These are phyloP conservation scores for Epinotia brunnichana DNA, from an alignment of 2,888 invertebrate genomes.

Conservation along the genomic window DNA sequence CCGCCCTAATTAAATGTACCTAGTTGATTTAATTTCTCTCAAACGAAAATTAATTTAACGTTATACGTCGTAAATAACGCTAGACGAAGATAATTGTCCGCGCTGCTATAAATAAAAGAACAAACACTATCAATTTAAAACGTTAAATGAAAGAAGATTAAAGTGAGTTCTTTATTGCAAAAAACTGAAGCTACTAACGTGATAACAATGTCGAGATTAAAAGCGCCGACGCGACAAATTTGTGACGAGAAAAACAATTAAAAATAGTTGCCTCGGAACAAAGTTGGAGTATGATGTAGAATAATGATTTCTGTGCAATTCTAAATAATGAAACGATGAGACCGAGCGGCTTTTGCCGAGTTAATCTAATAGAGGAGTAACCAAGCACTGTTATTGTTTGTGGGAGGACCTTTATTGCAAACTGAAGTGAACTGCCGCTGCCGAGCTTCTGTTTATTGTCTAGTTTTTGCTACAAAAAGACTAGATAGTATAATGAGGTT, in stretches of 20 bases:
- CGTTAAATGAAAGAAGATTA: slow-evolving; percentile 26
- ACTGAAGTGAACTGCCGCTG: slow-evolving; percentile 25
- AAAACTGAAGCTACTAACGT: slow-evolving; percentile 25
- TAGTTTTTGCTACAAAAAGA: slow-evolving; percentile 30
- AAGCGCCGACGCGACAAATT: slow-evolving; percentile 17
- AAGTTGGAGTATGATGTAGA: slow-evolving; percentile 29
- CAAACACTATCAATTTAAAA: slow-evolving; percentile 5
- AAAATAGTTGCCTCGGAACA: slow-evolving; percentile 27
- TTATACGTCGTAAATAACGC: slow-evolving; percentile 12
- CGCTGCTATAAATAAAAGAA: slow-evolving; percentile 5
- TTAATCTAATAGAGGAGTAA: slow-evolving; percentile 65
- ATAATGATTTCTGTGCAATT: slow-evolving; percentile 45
- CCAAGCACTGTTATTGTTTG: slow-evolving; percentile 49
- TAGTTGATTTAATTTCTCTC: slow-evolving; percentile 43
- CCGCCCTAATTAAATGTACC: slow-evolving; percentile 39
- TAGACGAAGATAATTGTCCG: slow-evolving; percentile 1
- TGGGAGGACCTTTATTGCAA: slow-evolving; percentile 37
- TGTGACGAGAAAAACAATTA: slow-evolving; percentile 31
- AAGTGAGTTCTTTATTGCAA: slow-evolving; percentile 20
- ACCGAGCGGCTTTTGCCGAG: slow-evolving; percentile 65
- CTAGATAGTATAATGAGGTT: slow-evolving; percentile 16
- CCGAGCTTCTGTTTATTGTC: slow-evolving; percentile 35
- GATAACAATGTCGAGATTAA: slow-evolving; percentile 26
- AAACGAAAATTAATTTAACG: slow-evolving; percentile 27
- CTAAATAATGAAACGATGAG: slow-evolving; percentile 58